A percentile compares a stretch with the other conserved stretches of the same genome.
These are phyloP conservation scores for Cladopsammia gracilis DNA, from an alignment of 64 coral and sea anemone genomes.

Conservation along the genomic window DNA sequence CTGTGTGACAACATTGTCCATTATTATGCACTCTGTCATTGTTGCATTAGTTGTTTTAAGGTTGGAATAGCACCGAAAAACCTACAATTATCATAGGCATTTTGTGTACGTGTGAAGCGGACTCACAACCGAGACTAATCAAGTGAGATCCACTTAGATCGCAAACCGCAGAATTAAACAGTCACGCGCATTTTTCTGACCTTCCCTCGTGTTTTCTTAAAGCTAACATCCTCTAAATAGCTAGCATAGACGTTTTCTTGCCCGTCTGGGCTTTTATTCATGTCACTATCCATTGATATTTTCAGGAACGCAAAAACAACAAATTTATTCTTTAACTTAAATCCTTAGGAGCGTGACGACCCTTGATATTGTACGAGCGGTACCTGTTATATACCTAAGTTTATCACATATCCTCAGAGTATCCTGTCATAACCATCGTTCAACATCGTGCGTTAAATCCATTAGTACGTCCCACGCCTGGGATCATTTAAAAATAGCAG, in stretches of 20 bases:
- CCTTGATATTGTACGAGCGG: neutral
- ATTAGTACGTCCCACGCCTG: too few species aligned
- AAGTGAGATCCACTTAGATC: conserved; percentile 2
- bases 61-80: neutral
- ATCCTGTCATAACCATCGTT: neutral
- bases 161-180: neutral
- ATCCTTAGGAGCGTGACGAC: neutral
- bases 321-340: neutral
- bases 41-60: neutral
- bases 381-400: neutral
- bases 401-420: too few species aligned
- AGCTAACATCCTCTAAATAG: too few species aligned
- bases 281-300: neutral
- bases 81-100: neutral
- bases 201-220: neutral
- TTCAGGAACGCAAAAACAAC: neutral
- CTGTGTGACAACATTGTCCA: too few species aligned
- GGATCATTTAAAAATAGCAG: too few species aligned
- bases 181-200: neutral
- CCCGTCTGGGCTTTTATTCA: too few species aligned
- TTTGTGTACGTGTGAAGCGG: neutral
- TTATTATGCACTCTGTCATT: neutral
- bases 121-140: neutral
- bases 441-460: neutral
- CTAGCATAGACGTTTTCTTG: too few species aligned